Evolutionary conservation across 30 jellyfish, hydroid and myxozoan genomes (phyloP).

Genomic region (Nemopilema nomurai): DNA sequence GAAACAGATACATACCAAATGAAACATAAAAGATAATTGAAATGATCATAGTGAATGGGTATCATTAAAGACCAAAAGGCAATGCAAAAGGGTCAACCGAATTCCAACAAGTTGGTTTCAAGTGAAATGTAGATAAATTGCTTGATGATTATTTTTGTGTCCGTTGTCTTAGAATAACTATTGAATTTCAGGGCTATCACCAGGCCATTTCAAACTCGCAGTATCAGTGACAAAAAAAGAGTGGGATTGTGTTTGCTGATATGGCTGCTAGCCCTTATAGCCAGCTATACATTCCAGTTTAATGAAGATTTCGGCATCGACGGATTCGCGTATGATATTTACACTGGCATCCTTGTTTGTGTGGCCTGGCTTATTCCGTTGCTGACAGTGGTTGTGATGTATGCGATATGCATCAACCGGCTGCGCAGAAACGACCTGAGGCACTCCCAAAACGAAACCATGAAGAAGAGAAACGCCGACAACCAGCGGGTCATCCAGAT

Average conservation of each 20-base stretch:
- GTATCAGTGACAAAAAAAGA: background rate
- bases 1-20: no score
- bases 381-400: background rate
- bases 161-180: background rate
- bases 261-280: background rate
- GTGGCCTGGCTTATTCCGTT: slow-evolving; percentile 6
- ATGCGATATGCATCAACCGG: slow-evolving; percentile 1
- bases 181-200: slow-evolving; percentile 6
- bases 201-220: slow-evolving; percentile 17
- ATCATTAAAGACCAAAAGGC: no score
- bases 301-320: background rate
- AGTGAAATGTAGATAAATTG: no score
- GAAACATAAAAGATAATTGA: no score
- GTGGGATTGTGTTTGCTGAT: background rate
- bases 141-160: background rate
- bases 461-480: background rate
- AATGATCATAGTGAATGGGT: no score
- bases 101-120: no score
- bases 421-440: background rate
- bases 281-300: background rate
- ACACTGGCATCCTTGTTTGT: background rate
- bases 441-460: background rate
- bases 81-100: no score
- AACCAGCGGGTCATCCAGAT: slow-evolving; percentile 9
- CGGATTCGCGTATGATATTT: background rate